Percentiles rank a stretch among this genome's conserved stretches.
These are phyloP conservation scores for Exocentrus adspersus DNA, from an alignment of 2,888 invertebrate species.

Conservation along the genomic window DNA sequence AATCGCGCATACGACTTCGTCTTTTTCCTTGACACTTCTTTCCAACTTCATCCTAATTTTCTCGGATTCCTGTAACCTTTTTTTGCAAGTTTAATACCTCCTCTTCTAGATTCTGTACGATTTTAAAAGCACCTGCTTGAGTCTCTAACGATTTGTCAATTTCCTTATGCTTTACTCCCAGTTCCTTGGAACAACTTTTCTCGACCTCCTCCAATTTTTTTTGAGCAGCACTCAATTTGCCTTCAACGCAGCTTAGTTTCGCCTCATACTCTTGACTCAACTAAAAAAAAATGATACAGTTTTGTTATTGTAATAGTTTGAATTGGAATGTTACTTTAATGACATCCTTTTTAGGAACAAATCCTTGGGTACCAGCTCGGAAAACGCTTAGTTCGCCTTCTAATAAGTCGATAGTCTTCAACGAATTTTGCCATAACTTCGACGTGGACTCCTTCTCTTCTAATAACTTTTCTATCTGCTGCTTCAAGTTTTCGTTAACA, in stretches of 20 bases:
- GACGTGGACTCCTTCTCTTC: slow-evolving; percentile 75
- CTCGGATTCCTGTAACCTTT: slow-evolving; percentile 62
- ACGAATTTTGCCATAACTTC: slow-evolving; percentile 74
- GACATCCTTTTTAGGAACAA: slow-evolving; percentile 54
- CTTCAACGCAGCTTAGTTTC: slow-evolving; percentile 68
- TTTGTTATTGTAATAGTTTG: no score
- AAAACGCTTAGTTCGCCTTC: slow-evolving; percentile 74
- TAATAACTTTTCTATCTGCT: slow-evolving; percentile 45
- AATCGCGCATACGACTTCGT: slow-evolving; percentile 56
- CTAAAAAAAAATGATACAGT: slow-evolving; percentile 47
- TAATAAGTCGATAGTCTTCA: slow-evolving; percentile 73
- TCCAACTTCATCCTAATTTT: slow-evolving; percentile 60
- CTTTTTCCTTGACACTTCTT: slow-evolving; percentile 61
- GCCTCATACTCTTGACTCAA: slow-evolving; percentile 65
- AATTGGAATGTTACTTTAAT: slow-evolving; percentile 43
- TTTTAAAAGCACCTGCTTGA: slow-evolving; percentile 66
- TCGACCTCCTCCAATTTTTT: slow-evolving; percentile 39
- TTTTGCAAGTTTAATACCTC: slow-evolving; percentile 65
- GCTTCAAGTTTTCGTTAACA: slow-evolving; percentile 48
- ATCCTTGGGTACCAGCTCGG: slow-evolving; percentile 53
- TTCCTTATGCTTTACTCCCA: slow-evolving; percentile 66
- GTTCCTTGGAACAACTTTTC: slow-evolving; percentile 48
- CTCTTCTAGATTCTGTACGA: slow-evolving; percentile 62
- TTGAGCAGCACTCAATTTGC: slow-evolving; percentile 33
- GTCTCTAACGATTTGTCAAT: slow-evolving; percentile 59